These are phyloP conservation scores for Coptodon bakossiorum DNA, from an alignment of 2,113 vertebrate species.

Conservation along the genomic window DNA sequence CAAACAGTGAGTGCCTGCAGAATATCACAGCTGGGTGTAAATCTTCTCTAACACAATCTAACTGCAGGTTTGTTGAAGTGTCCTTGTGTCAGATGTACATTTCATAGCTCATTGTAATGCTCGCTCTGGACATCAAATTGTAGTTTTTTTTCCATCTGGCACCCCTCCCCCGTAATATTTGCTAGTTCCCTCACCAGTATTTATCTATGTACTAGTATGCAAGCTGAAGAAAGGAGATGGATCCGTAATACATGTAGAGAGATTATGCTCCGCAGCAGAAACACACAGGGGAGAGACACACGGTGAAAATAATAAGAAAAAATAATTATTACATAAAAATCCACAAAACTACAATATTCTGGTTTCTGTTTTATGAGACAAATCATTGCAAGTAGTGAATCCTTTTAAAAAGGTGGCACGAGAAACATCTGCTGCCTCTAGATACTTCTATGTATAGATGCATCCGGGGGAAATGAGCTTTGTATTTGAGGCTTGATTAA, in stretches of 20 bases:
- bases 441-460: not conserved
- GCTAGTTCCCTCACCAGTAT: not conserved
- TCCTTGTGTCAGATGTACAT: not conserved
- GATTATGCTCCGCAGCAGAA: not conserved
- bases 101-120: not conserved
- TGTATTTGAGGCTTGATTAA: not conserved
- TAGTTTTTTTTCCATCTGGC: not conserved
- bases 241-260: not conserved
- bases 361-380: not conserved
- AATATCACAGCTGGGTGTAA: not conserved
- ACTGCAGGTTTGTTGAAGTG: not conserved
- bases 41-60: not conserved
- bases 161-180: slow-evolving; percentile 2
- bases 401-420: not conserved
- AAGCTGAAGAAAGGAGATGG: not conserved
- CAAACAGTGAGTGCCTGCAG: not conserved
- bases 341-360: not conserved
- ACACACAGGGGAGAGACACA: not conserved
- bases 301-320: rapidly evolving
- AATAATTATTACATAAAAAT: not conserved
- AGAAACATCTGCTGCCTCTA: not conserved
- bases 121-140: not conserved
- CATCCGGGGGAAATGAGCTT: not conserved
- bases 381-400: not conserved
- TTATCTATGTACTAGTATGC: slow-evolving; percentile 33